phyloP scores from a whole-genome alignment of 2,888 invertebrate genomes.

The Lathronympha strigana region DNA sequence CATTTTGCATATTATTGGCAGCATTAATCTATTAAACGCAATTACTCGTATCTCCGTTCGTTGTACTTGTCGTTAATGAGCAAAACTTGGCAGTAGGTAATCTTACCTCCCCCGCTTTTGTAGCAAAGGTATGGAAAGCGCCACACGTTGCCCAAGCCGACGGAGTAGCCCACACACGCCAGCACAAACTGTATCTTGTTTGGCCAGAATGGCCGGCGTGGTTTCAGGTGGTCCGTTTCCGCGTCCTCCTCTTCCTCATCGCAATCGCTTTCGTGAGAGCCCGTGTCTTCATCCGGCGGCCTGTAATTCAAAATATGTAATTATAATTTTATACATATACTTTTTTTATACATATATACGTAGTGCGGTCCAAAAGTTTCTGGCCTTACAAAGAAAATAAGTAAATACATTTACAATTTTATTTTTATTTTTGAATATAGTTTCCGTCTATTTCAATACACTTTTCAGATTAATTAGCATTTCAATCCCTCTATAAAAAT shows the following conservation, averaged over 20 bases:
- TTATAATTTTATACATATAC: not conserved
- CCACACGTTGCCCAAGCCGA: slow-evolving; percentile 96
- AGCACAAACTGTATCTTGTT: slow-evolving; percentile 95
- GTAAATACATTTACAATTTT: too few relatives aligned
- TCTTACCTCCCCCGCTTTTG: slow-evolving; percentile 93
- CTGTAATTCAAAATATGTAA: slow-evolving; percentile 65
- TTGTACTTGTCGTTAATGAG: not conserved
- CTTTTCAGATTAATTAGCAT: too few relatives aligned
- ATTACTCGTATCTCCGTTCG: not conserved
- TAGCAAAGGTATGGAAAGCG: slow-evolving; percentile 96
- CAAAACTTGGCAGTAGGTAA: slow-evolving; percentile 5
- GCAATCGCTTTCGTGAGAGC: slow-evolving; percentile 90
- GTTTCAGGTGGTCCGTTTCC: slow-evolving; percentile 88
- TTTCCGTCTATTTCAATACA: too few relatives aligned
- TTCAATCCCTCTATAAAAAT: too few relatives aligned
- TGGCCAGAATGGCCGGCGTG: slow-evolving; percentile 93
- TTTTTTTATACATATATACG: not conserved
- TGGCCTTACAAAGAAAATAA: too few relatives aligned
- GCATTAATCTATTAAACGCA: not conserved
- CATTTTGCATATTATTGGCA: not conserved
- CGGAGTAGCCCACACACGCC: slow-evolving; percentile 95
- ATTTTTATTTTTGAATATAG: too few relatives aligned
- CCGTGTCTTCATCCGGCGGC: slow-evolving; percentile 89
- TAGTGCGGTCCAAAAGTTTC: too few relatives aligned
- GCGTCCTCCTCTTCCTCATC: slow-evolving; percentile 89